Base-by-base conservation (phyloP, 2,113 vertebrate species). In the Rafetus swinhoei region DNA sequence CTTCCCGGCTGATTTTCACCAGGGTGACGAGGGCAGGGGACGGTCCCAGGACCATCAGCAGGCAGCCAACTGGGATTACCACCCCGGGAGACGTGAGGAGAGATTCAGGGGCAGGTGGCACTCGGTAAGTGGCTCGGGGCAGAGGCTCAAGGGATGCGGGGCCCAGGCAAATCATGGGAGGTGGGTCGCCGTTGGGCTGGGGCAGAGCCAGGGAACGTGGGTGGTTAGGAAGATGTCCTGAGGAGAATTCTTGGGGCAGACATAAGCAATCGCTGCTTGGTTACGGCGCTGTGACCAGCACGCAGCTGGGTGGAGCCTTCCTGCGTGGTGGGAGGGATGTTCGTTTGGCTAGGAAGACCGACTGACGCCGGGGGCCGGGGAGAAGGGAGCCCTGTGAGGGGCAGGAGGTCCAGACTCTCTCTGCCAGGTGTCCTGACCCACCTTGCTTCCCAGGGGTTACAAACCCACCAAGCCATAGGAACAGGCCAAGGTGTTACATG, bases 1-100 rank as follows among this genome's bases (percentile, higher is more conserved):
- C 19, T 76, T 45, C 22, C 55, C 55, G 2, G 39, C 0, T 0
- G 1, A 35, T 1, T 1, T 21, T 5, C 39, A 4, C 0, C 25
- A 56, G 82, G 1, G 6, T 0, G 12, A 85, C 35, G 82, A 86
- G 22, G 5, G 60, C 3, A 1, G 39, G n/a, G 29, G 27, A 1
- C 52, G 91, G 88, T 32, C 59, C 5, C 3, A 0, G 0, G 5
- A 27, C 4, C 1, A 8, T 56, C 65, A 10, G 50, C 25, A 2
- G 72, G 45, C 1, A 7, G 72, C 72, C 35, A 45, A 6, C n/a
- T 74, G 69, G 69, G 69, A 74, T 74, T n/a, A 35, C 19, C n/a
- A 13, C 10, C 69, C 21, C 9, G 35, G 69, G 69, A 39, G 35
- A 39, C 16, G 35, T 11, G 72, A 21, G 35, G 72, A 65, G 32